Base-by-base conservation (phyloP, 2,113 vertebrate genomes). In the Phalacrocorax brasilianus region DNA sequence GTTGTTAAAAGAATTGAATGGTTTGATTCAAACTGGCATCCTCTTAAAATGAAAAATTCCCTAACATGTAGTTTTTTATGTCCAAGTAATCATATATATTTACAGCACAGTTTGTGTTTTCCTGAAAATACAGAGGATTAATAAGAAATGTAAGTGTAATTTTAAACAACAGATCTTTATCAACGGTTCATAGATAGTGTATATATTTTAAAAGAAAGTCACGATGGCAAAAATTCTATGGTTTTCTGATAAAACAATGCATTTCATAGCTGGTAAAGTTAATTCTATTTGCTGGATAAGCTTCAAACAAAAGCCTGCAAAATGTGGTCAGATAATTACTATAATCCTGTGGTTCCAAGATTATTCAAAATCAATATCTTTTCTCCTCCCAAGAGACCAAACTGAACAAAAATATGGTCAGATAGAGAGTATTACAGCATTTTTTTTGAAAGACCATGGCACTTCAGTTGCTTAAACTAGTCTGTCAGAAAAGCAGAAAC, bases 391-490 rank as follows among this genome's bases (percentile, higher is more conserved):
- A 85, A 30, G 15, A 50, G 14, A 66, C 5, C 1, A 91, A 77
- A 45, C 4, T 52, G 38, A 65, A 77, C 4, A 81, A 70, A 94
- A 91, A 27, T 35, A 62, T n/a, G 52, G 38, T 92, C 73, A 94
- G 86, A 96, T 47, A 81, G 17, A 91, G 38, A 58, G 6, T 75
- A 91, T 90, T 89, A 75, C 4, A 55, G 4, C 32, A 73, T 88
- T 92, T 91, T 92, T 91, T 77, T 91, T n/a, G 50, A 87, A 94
- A 95, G 74, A 94, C 50, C 70, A 84, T 7, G 35, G 50, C 44
- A 75, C n/a, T 95, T 89, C 20, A 73, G n/a, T 52, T 88, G 33
- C 11, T 88, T 78, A 55, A 89, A 65, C 2, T 28, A 21, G 11
- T 28, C 19, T 56, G 20, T n/a, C 32, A 58, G 44, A 65, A 79